A percentile compares a stretch with the other conserved stretches of the same genome.
Conservation (phyloP, 30 jellyfish, hydroid and myxozoan genomes). For the Turritopsis dohrnii region DNA sequence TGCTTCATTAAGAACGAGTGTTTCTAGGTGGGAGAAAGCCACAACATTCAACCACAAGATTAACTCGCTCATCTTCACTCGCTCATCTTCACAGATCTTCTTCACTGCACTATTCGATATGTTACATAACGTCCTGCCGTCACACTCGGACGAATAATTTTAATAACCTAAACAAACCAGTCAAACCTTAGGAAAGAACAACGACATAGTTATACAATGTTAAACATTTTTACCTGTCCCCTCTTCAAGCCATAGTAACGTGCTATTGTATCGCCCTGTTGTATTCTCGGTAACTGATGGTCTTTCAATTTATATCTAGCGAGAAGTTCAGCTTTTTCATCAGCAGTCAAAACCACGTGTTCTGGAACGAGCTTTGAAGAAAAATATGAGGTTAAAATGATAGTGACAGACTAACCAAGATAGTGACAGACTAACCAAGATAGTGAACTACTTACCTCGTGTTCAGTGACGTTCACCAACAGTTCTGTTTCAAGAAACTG, state of each 20-base stretch:
- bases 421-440: not conserved
- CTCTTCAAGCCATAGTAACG: conserved; percentile 90
- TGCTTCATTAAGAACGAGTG: too few species aligned
- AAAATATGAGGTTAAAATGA: not conserved
- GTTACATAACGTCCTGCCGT: conserved; percentile 98
- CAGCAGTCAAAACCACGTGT: conserved; percentile 88
- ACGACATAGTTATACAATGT: too few species aligned
- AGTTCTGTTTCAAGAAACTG: conserved; percentile 89
- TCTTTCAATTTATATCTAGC: conserved; percentile 91
- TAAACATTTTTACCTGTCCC: conserved; percentile 72
- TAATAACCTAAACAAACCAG: conserved; percentile 57
- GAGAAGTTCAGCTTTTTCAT: conserved; percentile 84
- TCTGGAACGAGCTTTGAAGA: conserved; percentile 86
- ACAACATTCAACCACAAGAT: too few species aligned
- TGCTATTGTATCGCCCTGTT: conserved; percentile 97
- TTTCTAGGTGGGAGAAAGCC: too few species aligned
- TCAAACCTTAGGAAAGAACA: too few species aligned
- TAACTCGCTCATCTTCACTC: too few species aligned
- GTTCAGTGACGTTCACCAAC: conserved; percentile 89
- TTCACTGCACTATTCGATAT: conserved; percentile 79
- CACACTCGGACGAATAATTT: conserved; percentile 89
- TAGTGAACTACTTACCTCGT: conserved; percentile 49
- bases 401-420: not conserved
- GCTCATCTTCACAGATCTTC: not conserved
- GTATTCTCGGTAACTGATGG: conserved; percentile 95